These are phyloP conservation scores for Chaetodon trifasciatus DNA, from an alignment of 2,797 vertebrate species.

Conservation along the genomic window DNA sequence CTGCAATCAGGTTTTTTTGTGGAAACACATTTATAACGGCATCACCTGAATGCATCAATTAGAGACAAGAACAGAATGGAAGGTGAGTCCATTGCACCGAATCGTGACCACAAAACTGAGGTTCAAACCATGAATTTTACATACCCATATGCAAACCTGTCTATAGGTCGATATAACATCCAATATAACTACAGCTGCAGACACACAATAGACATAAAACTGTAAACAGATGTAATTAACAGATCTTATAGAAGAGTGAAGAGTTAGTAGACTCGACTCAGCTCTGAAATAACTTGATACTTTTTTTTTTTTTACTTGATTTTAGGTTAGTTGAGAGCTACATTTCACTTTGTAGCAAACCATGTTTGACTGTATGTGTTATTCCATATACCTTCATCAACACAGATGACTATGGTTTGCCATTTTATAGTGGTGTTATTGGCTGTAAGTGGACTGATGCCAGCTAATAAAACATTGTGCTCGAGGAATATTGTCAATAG, in stretches of 20 bases:
- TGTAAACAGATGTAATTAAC: background rate
- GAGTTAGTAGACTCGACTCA: background rate
- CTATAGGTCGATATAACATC: no score
- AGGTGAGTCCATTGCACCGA: no score
- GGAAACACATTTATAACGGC: no score
- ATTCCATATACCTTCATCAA: background rate
- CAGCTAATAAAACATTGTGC: constrained; percentile 59
- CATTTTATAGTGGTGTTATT: constrained; percentile 32
- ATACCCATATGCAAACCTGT: no score
- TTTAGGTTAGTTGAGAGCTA: background rate
- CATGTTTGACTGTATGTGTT: constrained; percentile 2
- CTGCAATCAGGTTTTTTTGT: no score
- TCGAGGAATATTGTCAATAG: constrained; percentile 41
- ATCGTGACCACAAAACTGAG: no score
- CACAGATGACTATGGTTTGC: constrained; percentile 16
- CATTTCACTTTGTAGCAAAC: constrained; percentile 13
- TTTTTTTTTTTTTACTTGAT: background rate
- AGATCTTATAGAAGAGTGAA: background rate
- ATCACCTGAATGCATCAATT: no score
- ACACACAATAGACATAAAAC: background rate
- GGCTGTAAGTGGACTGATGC: constrained; percentile 38
- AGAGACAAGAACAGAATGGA: no score
- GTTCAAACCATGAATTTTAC: no score
- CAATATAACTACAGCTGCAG: background rate
- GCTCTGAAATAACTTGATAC: background rate